These are phyloP conservation scores for Drosophila lini DNA, from an alignment of 1,140 invertebrate genomes.

Conservation along the genomic window DNA sequence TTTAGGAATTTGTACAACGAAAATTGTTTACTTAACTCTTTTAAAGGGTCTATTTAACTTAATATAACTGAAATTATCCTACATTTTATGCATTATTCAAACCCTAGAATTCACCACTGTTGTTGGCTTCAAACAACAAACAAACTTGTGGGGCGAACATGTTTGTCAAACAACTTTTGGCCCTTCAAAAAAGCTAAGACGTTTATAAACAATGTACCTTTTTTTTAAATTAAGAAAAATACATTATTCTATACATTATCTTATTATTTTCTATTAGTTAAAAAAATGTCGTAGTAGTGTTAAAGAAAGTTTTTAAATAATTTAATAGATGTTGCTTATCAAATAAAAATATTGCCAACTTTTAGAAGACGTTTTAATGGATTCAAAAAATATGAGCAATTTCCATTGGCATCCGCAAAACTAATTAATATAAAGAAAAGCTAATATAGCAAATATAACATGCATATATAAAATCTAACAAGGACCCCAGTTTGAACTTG, in stretches of 20 bases:
- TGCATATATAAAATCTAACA: neutral
- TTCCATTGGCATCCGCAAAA: neutral
- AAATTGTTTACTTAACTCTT: too few relatives aligned
- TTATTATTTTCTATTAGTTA: neutral
- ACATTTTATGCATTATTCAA: conserved; percentile 5
- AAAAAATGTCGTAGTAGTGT: neutral
- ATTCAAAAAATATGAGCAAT: too few relatives aligned
- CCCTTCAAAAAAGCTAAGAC: neutral
- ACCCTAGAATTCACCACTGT: conserved; percentile 12
- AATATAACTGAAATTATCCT: neutral
- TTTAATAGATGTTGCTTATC: too few relatives aligned
- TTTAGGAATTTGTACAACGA: neutral
- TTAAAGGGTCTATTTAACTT: neutral
- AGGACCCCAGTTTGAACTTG: neutral
- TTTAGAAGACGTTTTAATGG: too few relatives aligned
- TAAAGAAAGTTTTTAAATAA: too few relatives aligned
- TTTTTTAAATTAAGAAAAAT: neutral
- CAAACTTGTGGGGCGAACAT: conserved; percentile 28
- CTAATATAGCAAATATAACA: too few relatives aligned
- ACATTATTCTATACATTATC: neutral
- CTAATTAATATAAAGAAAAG: neutral
- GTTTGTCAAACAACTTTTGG: conserved; percentile 8
- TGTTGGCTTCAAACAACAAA: conserved; percentile 13
- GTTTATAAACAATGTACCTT: too few relatives aligned
- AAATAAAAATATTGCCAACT: too few relatives aligned